These are phyloP conservation scores for Pagetopsis macropterus DNA, from an alignment of 2,797 vertebrate genomes.

Conservation along the genomic window DNA sequence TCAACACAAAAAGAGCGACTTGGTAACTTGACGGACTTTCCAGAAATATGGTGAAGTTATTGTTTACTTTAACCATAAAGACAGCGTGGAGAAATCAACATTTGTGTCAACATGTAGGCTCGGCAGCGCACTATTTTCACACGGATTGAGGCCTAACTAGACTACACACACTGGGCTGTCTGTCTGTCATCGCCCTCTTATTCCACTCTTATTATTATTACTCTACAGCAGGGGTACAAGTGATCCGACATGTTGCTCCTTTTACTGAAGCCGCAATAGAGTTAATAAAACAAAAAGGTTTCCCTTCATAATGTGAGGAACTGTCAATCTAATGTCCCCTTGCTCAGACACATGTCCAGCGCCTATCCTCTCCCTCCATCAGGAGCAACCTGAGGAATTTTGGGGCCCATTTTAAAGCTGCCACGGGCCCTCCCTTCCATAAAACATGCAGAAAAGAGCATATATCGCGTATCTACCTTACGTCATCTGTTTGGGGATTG, in stretches of 20 bases:
- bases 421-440: conserved; percentile 23
- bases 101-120: conserved; percentile 23
- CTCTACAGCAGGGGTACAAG: neutral
- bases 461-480: conserved; percentile 9
- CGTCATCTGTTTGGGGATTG: conserved; percentile 23
- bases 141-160: conserved; percentile 28
- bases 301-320: conserved; percentile 19
- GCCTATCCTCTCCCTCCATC: conserved; percentile 28
- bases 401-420: conserved; percentile 58
- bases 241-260: conserved; percentile 17
- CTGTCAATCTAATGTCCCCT: conserved; percentile 35
- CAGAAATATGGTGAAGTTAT: conserved; percentile 37
- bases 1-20: conserved; percentile 32
- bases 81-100: conserved; percentile 26
- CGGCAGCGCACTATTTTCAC: conserved; percentile 29
- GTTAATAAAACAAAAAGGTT: conserved; percentile 39
- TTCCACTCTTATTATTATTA: conserved; percentile 32
- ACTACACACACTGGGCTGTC: conserved; percentile 20
- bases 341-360: conserved; percentile 42
- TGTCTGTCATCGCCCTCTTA: conserved; percentile 12
- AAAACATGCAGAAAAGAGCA: conserved; percentile 26
- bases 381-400: conserved; percentile 47
- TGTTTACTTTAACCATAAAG: conserved; percentile 50
- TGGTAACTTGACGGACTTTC: conserved; percentile 42
- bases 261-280: conserved; percentile 21